phyloP scores from a whole-genome alignment of 2,888 invertebrate genomes.

The Phoronis australis region DNA sequence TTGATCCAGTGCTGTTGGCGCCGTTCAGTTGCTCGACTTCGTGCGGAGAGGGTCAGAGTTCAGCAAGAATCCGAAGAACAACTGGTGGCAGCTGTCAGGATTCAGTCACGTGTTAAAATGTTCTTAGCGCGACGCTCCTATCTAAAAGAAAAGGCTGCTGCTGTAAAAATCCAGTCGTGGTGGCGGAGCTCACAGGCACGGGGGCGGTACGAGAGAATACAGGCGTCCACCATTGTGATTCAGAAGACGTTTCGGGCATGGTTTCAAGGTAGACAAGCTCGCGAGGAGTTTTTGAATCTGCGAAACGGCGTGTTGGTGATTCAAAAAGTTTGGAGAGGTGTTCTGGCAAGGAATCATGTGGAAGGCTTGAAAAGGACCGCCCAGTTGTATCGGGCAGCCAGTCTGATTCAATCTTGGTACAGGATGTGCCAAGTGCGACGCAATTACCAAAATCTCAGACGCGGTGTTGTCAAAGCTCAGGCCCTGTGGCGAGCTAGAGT shows the following conservation, averaged over 20 bases:
- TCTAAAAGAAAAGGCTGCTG: slow-evolving; percentile 9
- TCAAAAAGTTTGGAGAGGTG: not conserved
- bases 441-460: slow-evolving; percentile 7
- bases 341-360: not conserved
- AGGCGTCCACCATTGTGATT: no score
- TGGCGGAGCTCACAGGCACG: slow-evolving; percentile 2
- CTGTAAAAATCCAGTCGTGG: slow-evolving; percentile 6
- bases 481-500: no score
- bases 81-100: slow-evolving; percentile 9
- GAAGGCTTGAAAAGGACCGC: not conserved
- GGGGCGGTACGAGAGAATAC: no score
- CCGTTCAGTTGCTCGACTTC: no score
- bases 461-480: no score
- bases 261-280: slow-evolving; percentile 17
- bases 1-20: no score
- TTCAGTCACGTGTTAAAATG: slow-evolving; percentile 5
- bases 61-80: no score
- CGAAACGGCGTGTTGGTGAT: not conserved
- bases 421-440: not conserved
- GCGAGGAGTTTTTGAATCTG: slow-evolving; percentile 5
- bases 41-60: no score
- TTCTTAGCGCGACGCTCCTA: not conserved
- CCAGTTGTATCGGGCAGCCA: no score
- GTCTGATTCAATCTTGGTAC: no score
- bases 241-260: no score